phyloP scores from a whole-genome alignment of 2,797 vertebrate species.

The Ciconia nigra region DNA sequence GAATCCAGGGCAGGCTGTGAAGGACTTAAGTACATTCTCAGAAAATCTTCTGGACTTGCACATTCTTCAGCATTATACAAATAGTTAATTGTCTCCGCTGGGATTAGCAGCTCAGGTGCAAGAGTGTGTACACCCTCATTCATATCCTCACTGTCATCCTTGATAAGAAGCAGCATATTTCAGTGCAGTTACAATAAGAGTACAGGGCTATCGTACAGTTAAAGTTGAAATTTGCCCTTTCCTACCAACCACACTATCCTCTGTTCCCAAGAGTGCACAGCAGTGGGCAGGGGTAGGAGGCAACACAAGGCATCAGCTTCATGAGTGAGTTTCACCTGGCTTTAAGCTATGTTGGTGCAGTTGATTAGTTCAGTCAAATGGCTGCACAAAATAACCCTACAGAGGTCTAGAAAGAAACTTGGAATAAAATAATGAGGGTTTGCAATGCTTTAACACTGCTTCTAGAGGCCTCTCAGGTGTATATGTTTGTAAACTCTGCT shows the following conservation, averaged over 20 bases:
- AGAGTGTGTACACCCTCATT: background rate
- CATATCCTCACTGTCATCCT: constrained; percentile 8
- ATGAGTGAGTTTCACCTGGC: too few relatives aligned
- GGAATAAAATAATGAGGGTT: background rate
- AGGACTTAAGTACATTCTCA: constrained; percentile 59
- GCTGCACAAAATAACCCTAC: background rate
- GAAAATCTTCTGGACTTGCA: constrained; percentile 47
- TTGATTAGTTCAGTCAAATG: background rate
- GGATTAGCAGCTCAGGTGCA: constrained; percentile 44
- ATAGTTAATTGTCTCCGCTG: constrained; percentile 47
- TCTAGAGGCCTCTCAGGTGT: too few relatives aligned
- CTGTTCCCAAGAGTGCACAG: too few relatives aligned
- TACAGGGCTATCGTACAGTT: background rate
- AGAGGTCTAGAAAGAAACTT: background rate
- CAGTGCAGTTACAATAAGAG: background rate
- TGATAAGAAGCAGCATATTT: background rate
- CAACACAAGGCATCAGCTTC: fast-evolving
- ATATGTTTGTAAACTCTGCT: background rate
- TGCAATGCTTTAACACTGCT: background rate
- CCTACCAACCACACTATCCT: background rate
- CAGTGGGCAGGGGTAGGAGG: background rate
- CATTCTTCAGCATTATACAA: constrained; percentile 38
- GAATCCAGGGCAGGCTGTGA: constrained; percentile 55
- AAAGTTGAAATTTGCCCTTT: background rate
- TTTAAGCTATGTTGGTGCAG: too few relatives aligned